phyloP scores from a whole-genome alignment of 2,113 vertebrate genomes.

The Rhipidura dahli region DNA sequence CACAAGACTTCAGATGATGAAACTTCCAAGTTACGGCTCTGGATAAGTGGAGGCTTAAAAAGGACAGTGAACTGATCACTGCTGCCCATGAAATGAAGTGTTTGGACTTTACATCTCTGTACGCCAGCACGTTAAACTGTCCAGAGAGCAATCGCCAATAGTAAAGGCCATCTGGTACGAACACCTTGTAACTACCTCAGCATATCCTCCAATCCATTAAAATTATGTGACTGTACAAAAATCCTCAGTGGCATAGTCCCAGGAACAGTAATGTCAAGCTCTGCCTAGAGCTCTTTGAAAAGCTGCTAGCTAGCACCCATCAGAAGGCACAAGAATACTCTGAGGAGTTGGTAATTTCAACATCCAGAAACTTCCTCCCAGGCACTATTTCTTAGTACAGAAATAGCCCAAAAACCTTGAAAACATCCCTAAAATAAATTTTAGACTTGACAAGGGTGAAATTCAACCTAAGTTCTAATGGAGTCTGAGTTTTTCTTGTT shows the following conservation, averaged over 20 bases:
- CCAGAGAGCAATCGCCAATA: not conserved
- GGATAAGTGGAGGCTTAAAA: not conserved
- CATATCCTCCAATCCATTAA: not conserved
- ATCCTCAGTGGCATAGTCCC: accelerated
- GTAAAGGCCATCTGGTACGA: not conserved
- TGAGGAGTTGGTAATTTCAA: not conserved
- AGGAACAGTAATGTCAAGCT: not conserved
- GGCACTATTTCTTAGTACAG: not conserved
- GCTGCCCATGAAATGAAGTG: not conserved
- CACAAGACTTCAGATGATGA: not conserved
- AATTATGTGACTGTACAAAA: not conserved
- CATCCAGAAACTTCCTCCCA: not conserved
- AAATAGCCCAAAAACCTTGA: not conserved
- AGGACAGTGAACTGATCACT: not conserved
- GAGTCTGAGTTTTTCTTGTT: not conserved
- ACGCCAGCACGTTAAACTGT: not conserved
- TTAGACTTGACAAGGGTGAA: not conserved
- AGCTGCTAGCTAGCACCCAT: not conserved
- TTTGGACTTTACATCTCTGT: not conserved
- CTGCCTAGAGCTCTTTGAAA: not conserved
- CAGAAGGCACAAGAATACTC: not conserved
- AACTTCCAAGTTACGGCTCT: not conserved
- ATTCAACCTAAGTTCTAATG: not conserved
- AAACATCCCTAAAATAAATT: not conserved
- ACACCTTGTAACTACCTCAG: not conserved